These are phyloP conservation scores for Orthonyx spaldingii DNA, from an alignment of 2,113 vertebrate species.

Conservation along the genomic window DNA sequence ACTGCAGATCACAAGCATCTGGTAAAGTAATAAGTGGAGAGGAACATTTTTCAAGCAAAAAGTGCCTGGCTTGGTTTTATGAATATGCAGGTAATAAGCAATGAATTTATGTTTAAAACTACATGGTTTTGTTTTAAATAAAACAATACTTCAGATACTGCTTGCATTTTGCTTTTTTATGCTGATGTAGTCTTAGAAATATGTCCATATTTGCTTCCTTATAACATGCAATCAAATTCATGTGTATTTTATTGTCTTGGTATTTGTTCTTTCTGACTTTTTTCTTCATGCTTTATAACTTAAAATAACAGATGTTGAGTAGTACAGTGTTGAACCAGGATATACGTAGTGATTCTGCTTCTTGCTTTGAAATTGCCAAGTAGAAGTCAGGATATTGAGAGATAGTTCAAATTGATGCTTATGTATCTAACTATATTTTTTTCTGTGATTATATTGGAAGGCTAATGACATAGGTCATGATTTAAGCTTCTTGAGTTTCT, in stretches of 20 bases:
- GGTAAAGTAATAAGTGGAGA: conserved; percentile 81
- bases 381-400: not conserved
- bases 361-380: not conserved
- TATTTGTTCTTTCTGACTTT: not conserved
- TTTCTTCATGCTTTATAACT: not conserved
- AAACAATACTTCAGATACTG: not conserved
- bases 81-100: conserved; percentile 85
- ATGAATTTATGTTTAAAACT: not conserved
- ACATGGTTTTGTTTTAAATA: not conserved
- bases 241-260: not conserved
- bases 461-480: not conserved
- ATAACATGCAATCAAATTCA: not conserved
- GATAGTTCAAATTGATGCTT: not conserved
- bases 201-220: not conserved
- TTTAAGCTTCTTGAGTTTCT: not conserved
- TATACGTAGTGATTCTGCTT: not conserved
- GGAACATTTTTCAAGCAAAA: conserved; percentile 92
- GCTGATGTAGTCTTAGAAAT: not conserved
- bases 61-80: conserved; percentile 96
- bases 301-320: not conserved
- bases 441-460: not conserved
- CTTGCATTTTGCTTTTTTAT: not conserved
- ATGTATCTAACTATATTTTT: not conserved
- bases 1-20: conserved; percentile 85
- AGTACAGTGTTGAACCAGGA: not conserved